Base-by-base conservation (phyloP, 2,113 vertebrate species). In the Triplophysa rosa region DNA sequence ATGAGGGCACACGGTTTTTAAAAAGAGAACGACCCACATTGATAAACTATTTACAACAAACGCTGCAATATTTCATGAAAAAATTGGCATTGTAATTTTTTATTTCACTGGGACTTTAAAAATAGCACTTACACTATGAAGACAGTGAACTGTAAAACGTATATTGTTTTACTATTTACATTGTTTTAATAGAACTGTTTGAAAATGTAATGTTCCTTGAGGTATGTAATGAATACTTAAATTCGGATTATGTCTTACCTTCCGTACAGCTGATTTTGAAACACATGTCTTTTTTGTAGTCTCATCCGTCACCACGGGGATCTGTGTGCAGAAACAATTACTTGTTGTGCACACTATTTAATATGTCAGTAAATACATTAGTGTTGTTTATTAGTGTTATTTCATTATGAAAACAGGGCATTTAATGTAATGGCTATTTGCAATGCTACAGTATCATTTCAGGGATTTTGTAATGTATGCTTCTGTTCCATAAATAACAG, bases 201-300 rank as follows among this genome's bases (percentile, higher is more conserved):
- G 8, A 2, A 11, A 10, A 6, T 21, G 8, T 21, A 8, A 58
- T 9, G 19, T n/a, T 58, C 14, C 13, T 24, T 24, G n/a, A 73
- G 54, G 33, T 61, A 54, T 61, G 54, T 37, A 21, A 6, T 40
- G 52, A 21, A 29, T 16, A 33, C 23, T 56, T 37, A 58, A 42
- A 61, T 21, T 6, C 12, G 9, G 40, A 62, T 45, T 45, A 16
- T 73, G 33, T 79, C 86, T 82, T 89, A 94, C 94, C 91, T 92
- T 87, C 0, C 79, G 84, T 1, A 64, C 86, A 3, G 79, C 69
- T 52, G 85, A 77, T 84, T 90, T 88, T 9, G 85, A 89, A 59
- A 87, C 82, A 85, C 94, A 95, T 58, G 82, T 87, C 42, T 91
- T 85, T 75, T 91, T 92, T 3, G 87, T 89, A 71, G 88, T 93